Conservation (phyloP, 2,888 invertebrate species). For the Cheilosia soror region DNA sequence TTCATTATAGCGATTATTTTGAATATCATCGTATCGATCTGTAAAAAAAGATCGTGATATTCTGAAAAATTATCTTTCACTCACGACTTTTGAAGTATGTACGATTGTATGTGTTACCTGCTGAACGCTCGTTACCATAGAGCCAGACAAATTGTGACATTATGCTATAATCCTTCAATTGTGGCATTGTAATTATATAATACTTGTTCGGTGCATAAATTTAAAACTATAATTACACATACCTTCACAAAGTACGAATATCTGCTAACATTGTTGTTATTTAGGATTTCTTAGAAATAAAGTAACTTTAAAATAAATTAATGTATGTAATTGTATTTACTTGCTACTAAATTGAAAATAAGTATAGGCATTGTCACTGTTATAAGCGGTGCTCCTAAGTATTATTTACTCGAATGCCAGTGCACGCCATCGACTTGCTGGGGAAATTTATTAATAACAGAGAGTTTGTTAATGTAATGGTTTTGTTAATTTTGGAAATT, state of each 20-base stretch:
- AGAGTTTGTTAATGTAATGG: too few relatives aligned
- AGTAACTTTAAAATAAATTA: not conserved
- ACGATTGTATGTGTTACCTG: conserved; percentile 12
- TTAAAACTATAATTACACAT: conserved; percentile 9
- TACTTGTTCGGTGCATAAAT: conserved; percentile 10
- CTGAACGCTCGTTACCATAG: conserved; percentile 25
- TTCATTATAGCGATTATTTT: conserved; percentile 50
- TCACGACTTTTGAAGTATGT: conserved; percentile 60
- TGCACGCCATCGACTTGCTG: too few relatives aligned
- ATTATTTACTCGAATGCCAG: too few relatives aligned
- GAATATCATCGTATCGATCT: conserved; percentile 62
- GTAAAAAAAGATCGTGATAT: conserved; percentile 59
- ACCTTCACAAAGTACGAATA: not conserved
- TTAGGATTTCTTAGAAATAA: not conserved
- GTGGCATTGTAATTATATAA: conserved; percentile 43
- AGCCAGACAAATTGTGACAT: conserved; percentile 56
- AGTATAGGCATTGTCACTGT: not conserved
- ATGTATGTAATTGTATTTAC: too few relatives aligned
- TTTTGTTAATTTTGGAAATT: too few relatives aligned
- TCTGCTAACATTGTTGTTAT: not conserved
- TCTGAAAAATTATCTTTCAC: conserved; percentile 64
- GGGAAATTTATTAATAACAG: too few relatives aligned
- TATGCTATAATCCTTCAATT: conserved; percentile 58
- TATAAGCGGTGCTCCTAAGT: not conserved
- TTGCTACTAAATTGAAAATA: too few relatives aligned